Evolutionary conservation across 2,113 vertebrate species (phyloP).

Genomic region (Pleuronectes platessa): DNA sequence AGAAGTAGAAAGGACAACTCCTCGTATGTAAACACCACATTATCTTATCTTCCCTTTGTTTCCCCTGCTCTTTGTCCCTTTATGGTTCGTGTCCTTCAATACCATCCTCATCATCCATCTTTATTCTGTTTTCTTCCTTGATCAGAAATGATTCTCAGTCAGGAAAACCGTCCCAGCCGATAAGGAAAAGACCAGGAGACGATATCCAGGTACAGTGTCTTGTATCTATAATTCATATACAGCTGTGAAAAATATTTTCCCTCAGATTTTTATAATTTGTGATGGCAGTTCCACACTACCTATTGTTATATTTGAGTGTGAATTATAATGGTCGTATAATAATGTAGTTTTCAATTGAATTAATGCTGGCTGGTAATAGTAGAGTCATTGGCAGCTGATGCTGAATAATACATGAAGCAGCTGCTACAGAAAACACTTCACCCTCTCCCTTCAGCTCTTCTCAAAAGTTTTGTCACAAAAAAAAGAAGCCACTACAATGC

Average conservation of each 20-base stretch:
- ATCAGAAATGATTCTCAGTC: constrained; percentile 69
- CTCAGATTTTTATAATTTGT: not conserved
- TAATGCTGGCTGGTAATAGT: too few species aligned
- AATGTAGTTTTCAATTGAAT: too few species aligned
- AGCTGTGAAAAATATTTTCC: not conserved
- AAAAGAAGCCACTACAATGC: not conserved
- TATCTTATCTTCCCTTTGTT: not conserved
- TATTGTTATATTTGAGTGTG: not conserved
- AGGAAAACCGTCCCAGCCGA: constrained; percentile 64
- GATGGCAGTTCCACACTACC: not conserved
- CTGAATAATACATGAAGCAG: too few species aligned
- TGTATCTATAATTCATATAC: constrained; percentile 19
- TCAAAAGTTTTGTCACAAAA: not conserved
- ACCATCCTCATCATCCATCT: not conserved
- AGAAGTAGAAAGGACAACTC: constrained; percentile 72
- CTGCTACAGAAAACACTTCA: too few species aligned
- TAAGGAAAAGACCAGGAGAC: constrained; percentile 71
- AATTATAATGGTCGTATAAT: too few species aligned
- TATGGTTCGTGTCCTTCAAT: not conserved
- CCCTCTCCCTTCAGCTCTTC: not conserved
- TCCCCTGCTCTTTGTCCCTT: not conserved
- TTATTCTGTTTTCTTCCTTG: not conserved
- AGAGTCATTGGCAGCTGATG: too few species aligned
- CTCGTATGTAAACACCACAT: constrained; percentile 70
- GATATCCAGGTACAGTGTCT: constrained; percentile 69